Evolutionary conservation across 2,797 vertebrate genomes (phyloP), one percentile per base, ranked within the genome.

Genomic region (Syndactyla subalaris): DNA sequence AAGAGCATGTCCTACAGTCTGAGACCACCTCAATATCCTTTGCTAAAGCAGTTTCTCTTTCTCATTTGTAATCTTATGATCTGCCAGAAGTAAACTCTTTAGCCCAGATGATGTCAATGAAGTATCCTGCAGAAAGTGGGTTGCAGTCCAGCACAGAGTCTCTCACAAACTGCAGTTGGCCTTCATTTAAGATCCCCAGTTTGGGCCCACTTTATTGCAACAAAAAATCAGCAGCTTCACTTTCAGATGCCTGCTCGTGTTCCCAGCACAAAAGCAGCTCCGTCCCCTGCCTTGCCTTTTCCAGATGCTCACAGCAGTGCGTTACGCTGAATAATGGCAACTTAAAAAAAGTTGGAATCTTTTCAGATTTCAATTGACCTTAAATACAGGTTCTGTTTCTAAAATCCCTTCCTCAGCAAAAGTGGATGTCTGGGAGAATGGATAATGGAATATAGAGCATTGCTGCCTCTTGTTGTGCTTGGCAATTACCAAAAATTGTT

Each of bases 401-500:
- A 51, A 96, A 97, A 96, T 87, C 46, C 39, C 79, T 95, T 91
- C 77, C 81, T 96, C 95, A 93, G 96, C 95, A 85, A 52, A 95
- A 94, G 17, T 36, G 72, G 58, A 71, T 87, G 46, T 87, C 83
- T 89, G 70, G 7, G 55, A 83, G 91, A 88, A 95, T 5, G 34
- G 62, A 52, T 94, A 95, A 95, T 90, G 80, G 88, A 91, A 95
- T 77, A 85, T 2, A 73, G 82, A 92, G 39, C 75, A 59, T 78
- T 86, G 12, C 58, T 80, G 76, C 59, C 24, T 94, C 84, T 92
- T 17, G 6, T 79, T 36, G 9, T 41, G 67, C 93, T 90, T 78
- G 65, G 89, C 85, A 95, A 92, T 96, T 95, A 95, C 87, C 74
- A 87, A 92, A 94, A 97, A 95, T 90, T 95, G 85, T 87, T 94